Evolutionary conservation across 1,140 invertebrate genomes (phyloP).

Genomic region (Hirudo medicinalis): DNA sequence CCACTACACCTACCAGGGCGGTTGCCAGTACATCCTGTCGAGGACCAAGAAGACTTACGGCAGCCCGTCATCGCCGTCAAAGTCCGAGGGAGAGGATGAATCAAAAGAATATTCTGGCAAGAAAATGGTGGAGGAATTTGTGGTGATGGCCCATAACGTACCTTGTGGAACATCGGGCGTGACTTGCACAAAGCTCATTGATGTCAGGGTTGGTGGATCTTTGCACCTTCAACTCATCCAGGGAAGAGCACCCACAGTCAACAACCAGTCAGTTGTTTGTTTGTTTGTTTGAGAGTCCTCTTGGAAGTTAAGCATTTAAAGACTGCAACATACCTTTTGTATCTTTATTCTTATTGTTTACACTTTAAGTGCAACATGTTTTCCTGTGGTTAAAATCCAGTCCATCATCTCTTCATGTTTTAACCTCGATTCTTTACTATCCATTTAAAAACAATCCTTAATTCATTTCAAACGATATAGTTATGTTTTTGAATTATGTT

Average conservation of each 20-base stretch:
- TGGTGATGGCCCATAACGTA: constrained; percentile 19
- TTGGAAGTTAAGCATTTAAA: too few species aligned
- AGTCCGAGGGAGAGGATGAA: neutral
- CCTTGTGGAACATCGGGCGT: constrained; percentile 22
- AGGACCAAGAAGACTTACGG: constrained; percentile 50
- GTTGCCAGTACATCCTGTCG: constrained; percentile 68
- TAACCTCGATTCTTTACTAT: too few species aligned
- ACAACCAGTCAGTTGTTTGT: neutral
- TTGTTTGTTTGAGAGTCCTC: neutral
- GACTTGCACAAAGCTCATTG: constrained; percentile 23
- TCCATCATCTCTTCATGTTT: too few species aligned
- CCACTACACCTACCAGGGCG: constrained; percentile 72
- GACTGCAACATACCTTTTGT: too few species aligned
- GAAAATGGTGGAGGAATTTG: constrained; percentile 5
- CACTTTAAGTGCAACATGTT: too few species aligned
- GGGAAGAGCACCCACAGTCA: neutral
- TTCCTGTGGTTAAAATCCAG: too few species aligned
- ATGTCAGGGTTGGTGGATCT: neutral
- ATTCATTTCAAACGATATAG: too few species aligned
- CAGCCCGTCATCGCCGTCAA: constrained; percentile 38
- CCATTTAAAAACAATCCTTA: too few species aligned
- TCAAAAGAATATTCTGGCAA: neutral
- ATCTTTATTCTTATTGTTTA: too few species aligned
- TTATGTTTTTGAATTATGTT: too few species aligned
- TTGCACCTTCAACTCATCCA: constrained; percentile 9